These are phyloP conservation scores for Chloroceryle amazona DNA, from an alignment of 2,797 vertebrate genomes.

Conservation along the genomic window DNA sequence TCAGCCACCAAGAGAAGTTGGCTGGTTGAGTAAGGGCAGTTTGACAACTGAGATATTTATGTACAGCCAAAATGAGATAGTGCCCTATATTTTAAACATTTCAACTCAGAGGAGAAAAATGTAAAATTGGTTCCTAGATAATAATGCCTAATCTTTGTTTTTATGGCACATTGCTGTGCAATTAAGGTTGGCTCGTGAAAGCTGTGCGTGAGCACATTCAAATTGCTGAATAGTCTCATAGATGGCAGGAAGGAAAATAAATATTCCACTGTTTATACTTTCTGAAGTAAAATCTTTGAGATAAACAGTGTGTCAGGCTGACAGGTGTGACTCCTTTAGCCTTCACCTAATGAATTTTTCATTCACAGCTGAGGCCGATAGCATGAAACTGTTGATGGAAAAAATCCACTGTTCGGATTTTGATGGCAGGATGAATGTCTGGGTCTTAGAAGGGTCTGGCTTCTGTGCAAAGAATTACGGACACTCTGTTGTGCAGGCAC, in stretches of 20 bases:
- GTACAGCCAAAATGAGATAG: constrained; percentile 75
- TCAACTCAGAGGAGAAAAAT: constrained; percentile 83
- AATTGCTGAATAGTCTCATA: constrained; percentile 74
- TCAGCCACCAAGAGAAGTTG: constrained; percentile 63
- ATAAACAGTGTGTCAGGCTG: constrained; percentile 75
- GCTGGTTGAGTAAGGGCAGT: constrained; percentile 64
- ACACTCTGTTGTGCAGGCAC: neutral
- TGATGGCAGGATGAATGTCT: constrained; percentile 6
- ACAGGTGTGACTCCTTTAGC: constrained; percentile 77
- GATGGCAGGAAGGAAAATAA: constrained; percentile 79
- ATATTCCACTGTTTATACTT: constrained; percentile 76
- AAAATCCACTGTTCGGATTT: constrained; percentile 31
- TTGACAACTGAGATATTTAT: constrained; percentile 79
- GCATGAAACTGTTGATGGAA: constrained; percentile 66
- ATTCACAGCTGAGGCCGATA: constrained; percentile 58
- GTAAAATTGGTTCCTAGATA: constrained; percentile 78
- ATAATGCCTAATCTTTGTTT: constrained; percentile 79
- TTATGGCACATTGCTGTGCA: constrained; percentile 72
- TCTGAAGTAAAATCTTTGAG: constrained; percentile 51
- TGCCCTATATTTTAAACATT: constrained; percentile 79
- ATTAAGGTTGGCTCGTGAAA: constrained; percentile 77
- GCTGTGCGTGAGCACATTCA: constrained; percentile 38
- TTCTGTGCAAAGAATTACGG: constrained; percentile 22
- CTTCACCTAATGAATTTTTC: constrained; percentile 71
- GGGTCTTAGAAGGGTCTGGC: constrained; percentile 9